Evolutionary conservation across 2,797 vertebrate genomes (phyloP), one percentile per base, ranked within the genome.

Genomic region (Amblyraja radiata): DNA sequence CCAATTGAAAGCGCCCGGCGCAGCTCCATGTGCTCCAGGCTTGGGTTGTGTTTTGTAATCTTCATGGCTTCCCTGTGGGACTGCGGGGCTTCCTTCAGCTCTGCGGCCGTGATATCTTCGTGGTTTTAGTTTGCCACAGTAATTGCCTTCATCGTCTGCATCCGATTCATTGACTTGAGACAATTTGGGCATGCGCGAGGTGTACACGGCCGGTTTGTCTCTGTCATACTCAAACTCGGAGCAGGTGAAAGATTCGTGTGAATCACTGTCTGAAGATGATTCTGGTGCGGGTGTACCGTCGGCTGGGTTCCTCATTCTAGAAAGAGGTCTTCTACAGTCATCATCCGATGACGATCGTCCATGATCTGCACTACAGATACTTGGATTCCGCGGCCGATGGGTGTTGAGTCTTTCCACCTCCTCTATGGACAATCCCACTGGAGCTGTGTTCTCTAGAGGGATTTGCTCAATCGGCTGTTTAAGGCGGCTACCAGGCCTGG

Each of bases 161-260:
- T 99, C 99, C 0, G 98, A 99, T 95, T 99, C 99, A 0, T 99
- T 99, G 94, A 99, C 98, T 95, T 99, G 99, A 0, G 98, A 99
- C 68, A 99, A 95, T 95, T 99, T 99, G 94, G 99, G 99, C 94
- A 98, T 97, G 36, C 99, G 95, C 93, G 99, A 98, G 92, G 97
- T 97, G 94, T 98, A 99, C 0, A 96, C 96, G 83, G 97, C 96
- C 0, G 98, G 97, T 94, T 98, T 98, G 1, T 99, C 98, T 93
- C 98, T 95, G 94, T 99, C 99, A 0, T 99, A 99, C 94, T 99
- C 99, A 98, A 99, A 99, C 95, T 99, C 99, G 0, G 99, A 99
- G 96, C 99, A 99, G 73, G 99, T 99, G 96, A 99, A 99, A 91
- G 99, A 99, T 96, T 99, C 99, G 0, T 99, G 99, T 0, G 99